Conservation (phyloP, 2,888 invertebrate species). For the Thera britannica region DNA sequence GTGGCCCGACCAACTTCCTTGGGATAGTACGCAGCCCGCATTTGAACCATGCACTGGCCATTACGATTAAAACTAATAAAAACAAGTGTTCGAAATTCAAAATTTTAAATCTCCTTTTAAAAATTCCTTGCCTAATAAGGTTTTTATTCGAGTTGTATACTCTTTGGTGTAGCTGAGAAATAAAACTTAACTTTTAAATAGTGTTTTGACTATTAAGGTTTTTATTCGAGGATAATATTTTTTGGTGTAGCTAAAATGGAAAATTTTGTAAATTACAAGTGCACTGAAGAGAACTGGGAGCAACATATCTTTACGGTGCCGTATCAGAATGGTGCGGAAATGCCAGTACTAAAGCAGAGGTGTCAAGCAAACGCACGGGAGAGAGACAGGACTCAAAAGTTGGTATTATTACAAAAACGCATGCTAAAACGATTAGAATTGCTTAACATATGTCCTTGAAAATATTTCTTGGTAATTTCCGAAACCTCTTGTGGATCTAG, state of each 20-base stretch:
- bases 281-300: constrained; percentile 68
- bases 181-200: constrained; percentile 4
- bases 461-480: neutral
- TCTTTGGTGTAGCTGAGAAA: constrained; percentile 4
- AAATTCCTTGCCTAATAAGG: constrained; percentile 2
- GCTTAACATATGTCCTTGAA: neutral
- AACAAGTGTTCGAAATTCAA: constrained; percentile 13
- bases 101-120: constrained; percentile 5
- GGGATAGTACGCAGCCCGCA: constrained; percentile 68
- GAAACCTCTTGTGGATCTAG: neutral
- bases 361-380: constrained; percentile 93
- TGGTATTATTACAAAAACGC: constrained; percentile 57
- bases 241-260: constrained; percentile 58
- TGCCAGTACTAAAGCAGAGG: constrained; percentile 84
- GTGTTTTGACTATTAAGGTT: neutral
- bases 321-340: constrained; percentile 59
- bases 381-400: constrained; percentile 93
- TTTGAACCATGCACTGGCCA: constrained; percentile 41
- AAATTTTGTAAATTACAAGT: constrained; percentile 66
- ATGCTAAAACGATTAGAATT: neutral
- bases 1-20: constrained; percentile 60
- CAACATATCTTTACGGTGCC: constrained; percentile 59
- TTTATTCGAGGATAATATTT: constrained; percentile 8
- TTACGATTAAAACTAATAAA: constrained; percentile 5
- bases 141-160: neutral